These are phyloP conservation scores for Drosophila nigromelanica DNA, from an alignment of 1,140 invertebrate species.

Conservation along the genomic window DNA sequence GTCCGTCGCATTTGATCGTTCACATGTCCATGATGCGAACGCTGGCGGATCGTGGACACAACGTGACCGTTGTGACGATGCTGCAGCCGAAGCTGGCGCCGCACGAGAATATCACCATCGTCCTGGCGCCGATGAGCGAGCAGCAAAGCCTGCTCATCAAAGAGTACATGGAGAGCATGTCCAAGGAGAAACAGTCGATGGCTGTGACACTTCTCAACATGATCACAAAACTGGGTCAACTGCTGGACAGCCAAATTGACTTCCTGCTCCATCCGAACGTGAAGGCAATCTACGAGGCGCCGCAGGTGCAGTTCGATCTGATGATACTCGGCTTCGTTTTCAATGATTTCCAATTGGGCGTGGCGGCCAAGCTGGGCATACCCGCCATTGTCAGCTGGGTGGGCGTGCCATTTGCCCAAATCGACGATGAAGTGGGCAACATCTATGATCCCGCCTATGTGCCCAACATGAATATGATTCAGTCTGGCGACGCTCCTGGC, in stretches of 20 bases:
- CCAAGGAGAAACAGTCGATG: conserved; percentile 24
- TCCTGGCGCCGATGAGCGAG: conserved; percentile 27
- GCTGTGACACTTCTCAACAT: background rate
- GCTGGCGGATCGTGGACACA: conserved; percentile 55
- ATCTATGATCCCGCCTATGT: conserved; percentile 54
- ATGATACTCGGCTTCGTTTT: conserved; percentile 46
- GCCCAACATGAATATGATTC: conserved; percentile 14
- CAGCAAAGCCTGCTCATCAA: background rate
- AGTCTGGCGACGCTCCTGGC: background rate
- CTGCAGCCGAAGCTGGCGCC: conserved; percentile 27
- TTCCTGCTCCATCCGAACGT: conserved; percentile 38
- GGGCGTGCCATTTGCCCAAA: conserved; percentile 21
- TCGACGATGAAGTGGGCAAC: conserved; percentile 45
- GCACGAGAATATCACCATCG: conserved; percentile 47
- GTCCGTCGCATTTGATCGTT: conserved; percentile 61
- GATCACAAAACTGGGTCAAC: background rate
- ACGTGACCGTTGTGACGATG: conserved; percentile 54
- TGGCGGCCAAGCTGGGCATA: conserved; percentile 53
- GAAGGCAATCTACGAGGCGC: conserved; percentile 28
- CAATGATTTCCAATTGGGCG: conserved; percentile 52
- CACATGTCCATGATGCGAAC: conserved; percentile 49
- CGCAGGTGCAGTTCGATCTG: conserved; percentile 48
- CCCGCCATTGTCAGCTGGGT: conserved; percentile 51
- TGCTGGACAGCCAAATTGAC: conserved; percentile 39
- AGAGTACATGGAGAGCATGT: conserved; percentile 15